Evolutionary conservation across 2,888 invertebrate species (phyloP).

Genomic region (Deilephila porcellus): DNA sequence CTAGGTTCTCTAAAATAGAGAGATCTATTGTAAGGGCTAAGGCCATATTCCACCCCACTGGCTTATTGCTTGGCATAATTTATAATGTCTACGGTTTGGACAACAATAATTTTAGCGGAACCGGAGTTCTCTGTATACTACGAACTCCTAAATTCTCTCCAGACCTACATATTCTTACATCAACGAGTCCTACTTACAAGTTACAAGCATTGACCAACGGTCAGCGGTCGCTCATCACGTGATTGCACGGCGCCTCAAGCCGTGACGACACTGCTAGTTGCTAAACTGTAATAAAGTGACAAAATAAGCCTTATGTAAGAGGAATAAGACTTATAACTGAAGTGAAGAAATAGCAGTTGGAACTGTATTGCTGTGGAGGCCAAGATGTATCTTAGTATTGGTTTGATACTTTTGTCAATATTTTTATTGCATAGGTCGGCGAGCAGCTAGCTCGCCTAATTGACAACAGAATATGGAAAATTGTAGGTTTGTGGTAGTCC

Average conservation of each 20-base stretch:
- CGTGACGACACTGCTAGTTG: constrained; percentile 20
- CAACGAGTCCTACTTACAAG: background rate
- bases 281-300: background rate
- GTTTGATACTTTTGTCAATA: no score
- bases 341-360: background rate
- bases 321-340: constrained; percentile 4
- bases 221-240: constrained; percentile 29
- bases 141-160: background rate
- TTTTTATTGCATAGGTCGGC: no score
- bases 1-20: no score
- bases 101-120: no score
- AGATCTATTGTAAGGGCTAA: no score
- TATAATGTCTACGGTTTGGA: background rate
- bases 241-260: constrained; percentile 13
- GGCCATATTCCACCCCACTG: no score
- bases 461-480: no score
- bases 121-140: background rate
- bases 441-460: no score
- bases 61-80: no score
- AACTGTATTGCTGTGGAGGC: background rate
- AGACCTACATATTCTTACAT: constrained; percentile 4
- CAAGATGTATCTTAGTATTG: background rate
- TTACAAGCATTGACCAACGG: constrained; percentile 19
- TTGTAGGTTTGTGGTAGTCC: no score
- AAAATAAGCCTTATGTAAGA: constrained; percentile 19